Conservation (phyloP, 2,888 invertebrate genomes). For the Hemaris fuciformis region DNA sequence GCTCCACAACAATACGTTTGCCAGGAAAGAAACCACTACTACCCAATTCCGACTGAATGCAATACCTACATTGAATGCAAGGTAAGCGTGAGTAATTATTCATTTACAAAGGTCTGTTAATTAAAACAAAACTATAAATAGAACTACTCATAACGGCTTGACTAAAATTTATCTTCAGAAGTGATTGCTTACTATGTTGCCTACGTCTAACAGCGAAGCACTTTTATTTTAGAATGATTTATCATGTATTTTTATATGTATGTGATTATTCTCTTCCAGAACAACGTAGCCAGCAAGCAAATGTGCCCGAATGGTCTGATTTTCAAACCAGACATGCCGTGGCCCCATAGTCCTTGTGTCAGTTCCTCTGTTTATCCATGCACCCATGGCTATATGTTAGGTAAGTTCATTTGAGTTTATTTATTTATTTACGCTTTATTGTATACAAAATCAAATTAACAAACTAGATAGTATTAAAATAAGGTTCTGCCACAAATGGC, state of each 20-base stretch:
- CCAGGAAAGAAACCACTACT: slow-evolving; percentile 36
- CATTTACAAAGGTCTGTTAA: background rate
- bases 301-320: slow-evolving; percentile 88
- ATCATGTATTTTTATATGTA: too few species aligned
- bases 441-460: background rate
- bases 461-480: too few species aligned
- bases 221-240: too few species aligned
- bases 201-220: too few species aligned
- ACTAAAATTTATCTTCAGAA: too few species aligned
- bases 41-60: slow-evolving; percentile 82
- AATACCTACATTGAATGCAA: slow-evolving; percentile 85
- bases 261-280: slow-evolving; percentile 37
- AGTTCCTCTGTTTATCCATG: slow-evolving; percentile 89
- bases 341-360: slow-evolving; percentile 85
- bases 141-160: too few species aligned
- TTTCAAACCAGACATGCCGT: slow-evolving; percentile 84
- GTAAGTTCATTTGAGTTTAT: slow-evolving; percentile 31
- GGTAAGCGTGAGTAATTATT: background rate
- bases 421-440: background rate
- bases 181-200: too few species aligned
- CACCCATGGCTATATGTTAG: slow-evolving; percentile 71
- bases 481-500: too few species aligned
- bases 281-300: slow-evolving; percentile 83
- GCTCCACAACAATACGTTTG: slow-evolving; percentile 27
- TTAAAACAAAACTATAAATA: too few species aligned